Evolutionary conservation across 1,140 invertebrate species (phyloP), one percentile per base, ranked within the genome.

Genomic region (Cyphomyrmex costatus): DNA sequence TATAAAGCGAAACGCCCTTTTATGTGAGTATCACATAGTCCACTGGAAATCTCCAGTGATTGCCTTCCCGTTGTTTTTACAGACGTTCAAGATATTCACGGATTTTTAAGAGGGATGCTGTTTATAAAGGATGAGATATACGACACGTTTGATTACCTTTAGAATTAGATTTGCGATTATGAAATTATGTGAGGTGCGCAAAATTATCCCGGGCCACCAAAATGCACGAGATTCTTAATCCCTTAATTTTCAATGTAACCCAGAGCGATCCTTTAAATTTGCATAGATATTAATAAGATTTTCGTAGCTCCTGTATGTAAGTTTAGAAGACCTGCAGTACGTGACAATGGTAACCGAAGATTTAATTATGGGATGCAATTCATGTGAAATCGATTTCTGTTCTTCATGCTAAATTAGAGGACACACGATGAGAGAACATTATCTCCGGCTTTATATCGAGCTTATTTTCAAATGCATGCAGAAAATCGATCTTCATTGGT

Each of bases 221-320:
- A 63, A 77, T 27, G 16, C 14, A 19, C 8, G 27, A 10, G n/a
- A 8, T 42, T 49, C 61, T 21, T 79, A 79, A 79, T 79, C 77
- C 77, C 16, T 68, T 42, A 79, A 79, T 79, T 68, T 79, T 16
- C 77, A 33, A 79, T 21, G 61, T 79, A 68, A 79, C 14, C n/a
- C 10, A 24, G 36, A 42, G 21, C 14, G 30, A 68, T 68, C 61
- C 19, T 68, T 36, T 19, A 53, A 79, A 79, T 7, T 68, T 53
- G 21, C n/a, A 36, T 19, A 24, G 77, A 68, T 30, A 51, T 14
- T 53, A 10, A 68, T 68, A 68, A 42, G 24, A 79, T 68, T 68
- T 68, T 53, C 77, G 8, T 68, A 12, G 30, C 14, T n/a, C n/a
- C 16, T 68, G 8, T 79, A 14, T 79, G 27, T 65, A 51, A 79